Base-by-base conservation (phyloP, 2,888 invertebrate species). In the Cacoxenus indagator region DNA sequence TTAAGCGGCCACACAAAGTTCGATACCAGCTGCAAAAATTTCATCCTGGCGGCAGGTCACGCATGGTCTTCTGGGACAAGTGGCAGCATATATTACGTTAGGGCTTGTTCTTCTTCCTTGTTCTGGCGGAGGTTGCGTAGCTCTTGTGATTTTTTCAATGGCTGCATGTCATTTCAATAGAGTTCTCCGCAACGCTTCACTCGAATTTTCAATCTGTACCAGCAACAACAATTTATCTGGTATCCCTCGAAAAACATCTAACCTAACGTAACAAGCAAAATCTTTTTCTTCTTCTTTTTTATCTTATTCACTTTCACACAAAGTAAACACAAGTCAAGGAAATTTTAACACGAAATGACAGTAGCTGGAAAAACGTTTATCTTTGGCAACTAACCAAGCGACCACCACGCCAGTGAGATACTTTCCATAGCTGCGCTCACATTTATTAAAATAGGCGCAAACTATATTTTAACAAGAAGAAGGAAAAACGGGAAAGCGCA, bases 321-420 rank as follows among this genome's bases (percentile, higher is more conserved):
- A 17, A 51, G 22, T 22, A 51, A 51, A 17, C 19, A 48, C 37
- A 43, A 14, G 4, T 17, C 3, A 59, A 59, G 17, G n/a, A 37
- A 17, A 17, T 37, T 62, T 62, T 62, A 62, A 62, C 61, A 43
- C 61, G 61, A 62, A 62, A 62, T 45, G 61, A 62, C 61, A 62
- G 61, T 45, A 62, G 45, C 45, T 24, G 61, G 61, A 62, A 62
- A 62, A 61, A 61, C 19, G 19, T 62, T 62, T 62, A 62, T 43
- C 59, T 61, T 51, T 51, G 51, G 51, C 22, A 51, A 22, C 9
- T 19, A 22, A 37, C n/a, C n/a, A 37, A 37, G 37, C 2, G 14
- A 2, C 2, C 37, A 8, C 37, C 2, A 37, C 8, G 9, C 9
- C 37, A 37, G 9, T 14, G 14, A 37, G 8, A 5, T 37, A 37